Evolutionary conservation across 2,888 invertebrate genomes (phyloP), one percentile per base, ranked within the genome.

Genomic region (Apodemia hepburni): DNA sequence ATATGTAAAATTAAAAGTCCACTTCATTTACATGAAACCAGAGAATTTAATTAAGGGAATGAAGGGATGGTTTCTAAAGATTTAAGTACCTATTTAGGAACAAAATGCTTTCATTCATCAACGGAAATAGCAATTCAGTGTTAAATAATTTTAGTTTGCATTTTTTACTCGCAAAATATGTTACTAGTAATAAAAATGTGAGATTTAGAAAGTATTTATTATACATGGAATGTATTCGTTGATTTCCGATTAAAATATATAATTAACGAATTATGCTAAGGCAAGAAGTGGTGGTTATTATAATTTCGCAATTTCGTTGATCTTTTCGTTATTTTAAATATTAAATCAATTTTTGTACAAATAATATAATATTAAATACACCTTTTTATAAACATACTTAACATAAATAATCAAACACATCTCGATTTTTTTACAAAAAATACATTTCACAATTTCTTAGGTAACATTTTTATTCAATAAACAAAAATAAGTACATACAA

Each of bases 211-310:
- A 51, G 12, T 18, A 22, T 22, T 22, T 18, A 22, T 22, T 22
- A 17, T 22, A 11, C 12, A 11, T 22, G 18, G 22, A 54, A 22
- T 22, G 54, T 54, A 15, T 54, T 54, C 54, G 54, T 54, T 54
- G 54, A 54, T 54, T 54, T 54, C 15, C 54, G 54, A 54, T 27
- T 54, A 54, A 54, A 54, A 54, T 54, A 54, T 54, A 54, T 15
- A 54, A 27, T 54, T 15, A 54, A 54, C 2, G 15, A 54, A 22
- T 54, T 54, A 27, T 54, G 22, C 18, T 54, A 54, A 54, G 51
- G 54, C 54, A 12, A 54, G 54, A 17, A 54, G 12, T 54, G 27
- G 54, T 27, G 3, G 12, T 54, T 27, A 27, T 54, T 27, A 54
- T 54, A 54, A 54, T 15, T 54, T 54, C 27, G 54, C 12, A 27